Base-by-base conservation (phyloP, 2,888 invertebrate genomes). In the Drosophila lutescens region DNA sequence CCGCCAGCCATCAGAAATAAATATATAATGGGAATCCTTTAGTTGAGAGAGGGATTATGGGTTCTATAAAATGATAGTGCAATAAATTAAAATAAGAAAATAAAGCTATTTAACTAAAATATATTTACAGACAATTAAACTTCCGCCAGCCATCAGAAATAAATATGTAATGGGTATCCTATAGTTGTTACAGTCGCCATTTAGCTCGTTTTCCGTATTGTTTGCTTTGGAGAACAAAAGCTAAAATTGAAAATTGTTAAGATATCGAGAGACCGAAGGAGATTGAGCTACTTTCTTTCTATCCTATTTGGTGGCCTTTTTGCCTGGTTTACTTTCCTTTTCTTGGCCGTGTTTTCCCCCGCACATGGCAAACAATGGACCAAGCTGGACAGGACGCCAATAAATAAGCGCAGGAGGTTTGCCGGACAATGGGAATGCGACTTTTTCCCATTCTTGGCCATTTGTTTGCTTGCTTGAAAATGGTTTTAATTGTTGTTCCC, bases 221-320 rank as follows among this genome's bases (percentile, higher is more conserved):
- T 63, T 66, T 85, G 76, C 77, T 69, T 66, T 50, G 30, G 55
- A 75, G 81, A 83, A 88, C 85, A 85, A 85, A 85, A 86, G 86
- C 84, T 79, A 78, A 88, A 85, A 86, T 85, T 85, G 86, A 85
- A 85, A 85, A 88, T 80, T 83, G 86, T 83, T 83, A 80, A 83
- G 86, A 85, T 80, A 80, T 80, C 58, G 66, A 76, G 32, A 59
- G 66, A 69, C 44, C 50, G 41, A 51, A 69, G 62, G 40, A 55
- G 68, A 74, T 60, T 60, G 51, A 83, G 80, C 77, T 53, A 84
- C 86, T 80, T 82, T 80, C 81, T 63, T 73, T 66, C 70, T 75
- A 69, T 83, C 46, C 58, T 26, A 73, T 69, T 86, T 70, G 76
- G 81, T 85, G 83, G 80, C 87, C 86, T 86, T 84, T 80, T 84